Evolutionary conservation across 2,888 invertebrate species (phyloP).

Genomic region (Mythimna loreyi): DNA sequence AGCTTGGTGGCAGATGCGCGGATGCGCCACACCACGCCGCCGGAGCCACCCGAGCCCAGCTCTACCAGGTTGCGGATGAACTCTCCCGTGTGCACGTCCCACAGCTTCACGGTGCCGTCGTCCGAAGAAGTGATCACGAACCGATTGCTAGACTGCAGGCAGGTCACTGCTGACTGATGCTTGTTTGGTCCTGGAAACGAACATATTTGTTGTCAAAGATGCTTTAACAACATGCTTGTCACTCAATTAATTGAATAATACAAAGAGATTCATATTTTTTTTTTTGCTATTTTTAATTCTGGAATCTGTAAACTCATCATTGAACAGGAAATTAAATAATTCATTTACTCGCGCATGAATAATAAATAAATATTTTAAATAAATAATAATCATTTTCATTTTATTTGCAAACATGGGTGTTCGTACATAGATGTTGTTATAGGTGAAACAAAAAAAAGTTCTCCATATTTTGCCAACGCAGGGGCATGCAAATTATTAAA

Average conservation of each 20-base stretch:
- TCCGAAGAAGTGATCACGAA: slow-evolving; percentile 99
- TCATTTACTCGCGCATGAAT: too few species aligned
- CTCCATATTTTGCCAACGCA: too few species aligned
- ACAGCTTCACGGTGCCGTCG: slow-evolving; percentile 99
- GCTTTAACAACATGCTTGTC: background rate
- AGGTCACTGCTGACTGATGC: slow-evolving; percentile 99
- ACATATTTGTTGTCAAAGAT: background rate
- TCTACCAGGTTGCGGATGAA: slow-evolving; percentile 99
- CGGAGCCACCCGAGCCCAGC: slow-evolving; percentile 98
- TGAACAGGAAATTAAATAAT: too few species aligned
- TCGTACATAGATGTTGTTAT: too few species aligned
- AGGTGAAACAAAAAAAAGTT: too few species aligned
- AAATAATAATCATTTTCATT: too few species aligned
- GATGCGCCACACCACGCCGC: slow-evolving; percentile 99
- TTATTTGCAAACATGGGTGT: too few species aligned
- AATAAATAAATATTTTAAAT: too few species aligned
- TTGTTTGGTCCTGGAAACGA: slow-evolving; percentile 95
- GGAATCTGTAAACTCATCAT: too few species aligned
- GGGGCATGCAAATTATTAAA: too few species aligned
- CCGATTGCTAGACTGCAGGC: slow-evolving; percentile 98
- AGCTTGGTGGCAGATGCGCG: slow-evolving; percentile 98
- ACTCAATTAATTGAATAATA: background rate
- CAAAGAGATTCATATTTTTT: background rate
- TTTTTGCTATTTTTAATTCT: too few species aligned
- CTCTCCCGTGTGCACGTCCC: slow-evolving; percentile 99